phyloP scores from a whole-genome alignment of 1,140 invertebrate species.

The Papilio polytes region DNA sequence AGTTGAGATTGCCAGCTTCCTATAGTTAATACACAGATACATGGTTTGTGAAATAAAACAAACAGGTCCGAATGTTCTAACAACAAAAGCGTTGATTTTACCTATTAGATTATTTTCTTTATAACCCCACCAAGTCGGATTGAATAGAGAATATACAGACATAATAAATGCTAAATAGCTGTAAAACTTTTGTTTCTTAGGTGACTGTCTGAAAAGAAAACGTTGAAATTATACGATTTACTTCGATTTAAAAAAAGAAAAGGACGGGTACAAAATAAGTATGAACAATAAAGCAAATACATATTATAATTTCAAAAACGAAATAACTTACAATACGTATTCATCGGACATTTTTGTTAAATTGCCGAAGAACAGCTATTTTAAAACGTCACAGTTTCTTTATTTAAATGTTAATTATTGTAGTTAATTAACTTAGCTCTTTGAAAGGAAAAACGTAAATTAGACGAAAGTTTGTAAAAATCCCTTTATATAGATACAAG shows the following conservation, averaged over 20 bases:
- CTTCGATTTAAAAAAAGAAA: no score
- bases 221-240: no score
- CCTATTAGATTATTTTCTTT: slow-evolving; percentile 32
- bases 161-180: slow-evolving; percentile 39
- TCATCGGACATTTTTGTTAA: slow-evolving; percentile 23
- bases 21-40: slow-evolving; percentile 47
- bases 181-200: slow-evolving; percentile 51
- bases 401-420: no score
- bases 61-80: slow-evolving; percentile 35
- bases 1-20: slow-evolving; percentile 45
- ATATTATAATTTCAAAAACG: no score
- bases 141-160: slow-evolving; percentile 40
- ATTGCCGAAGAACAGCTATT: no score
- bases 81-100: slow-evolving; percentile 38
- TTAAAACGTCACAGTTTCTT: no score
- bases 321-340: slow-evolving; percentile 48
- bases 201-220: slow-evolving; percentile 46
- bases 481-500: neutral
- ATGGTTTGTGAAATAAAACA: slow-evolving; percentile 44
- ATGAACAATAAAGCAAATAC: no score
- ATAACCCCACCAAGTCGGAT: slow-evolving; percentile 47
- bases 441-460: neutral
- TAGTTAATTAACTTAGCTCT: neutral
- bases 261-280: no score
- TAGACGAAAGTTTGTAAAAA: neutral